Base-by-base conservation (phyloP, 2,888 invertebrate genomes). In the Amorpha juglandis region DNA sequence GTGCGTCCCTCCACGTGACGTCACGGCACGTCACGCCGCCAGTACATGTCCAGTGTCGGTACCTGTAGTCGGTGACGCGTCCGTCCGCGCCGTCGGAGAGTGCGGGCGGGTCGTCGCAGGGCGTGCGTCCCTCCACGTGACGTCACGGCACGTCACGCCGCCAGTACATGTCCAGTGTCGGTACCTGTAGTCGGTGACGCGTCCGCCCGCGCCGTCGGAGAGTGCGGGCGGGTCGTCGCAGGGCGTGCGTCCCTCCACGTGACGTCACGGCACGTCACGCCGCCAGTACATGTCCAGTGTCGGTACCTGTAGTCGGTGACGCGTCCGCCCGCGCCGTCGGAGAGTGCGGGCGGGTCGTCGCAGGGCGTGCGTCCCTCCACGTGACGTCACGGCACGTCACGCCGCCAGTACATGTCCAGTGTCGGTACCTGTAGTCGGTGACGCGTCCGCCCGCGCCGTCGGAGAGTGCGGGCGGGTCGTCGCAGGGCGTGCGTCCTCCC, bases 171-270 rank as follows among this genome's bases (percentile, higher is more conserved):
- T 16, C 0, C 11, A 14, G 50, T 51, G 35, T 50, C 16, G 14
- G 3, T 71, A 90, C 90, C 97, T 94, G 82, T 99, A 99, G 87
- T 99, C 99, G 0, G 98, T 97, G 52, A 99, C 97, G 52, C 98
- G 94, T 0, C 99, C 99, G 0, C 99, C 99, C 48, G 97, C 96
- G 0, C 99, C 99, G 89, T 99, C 99, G 38, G 97, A 98, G 63
- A 99, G 97, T 0, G 98, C 98, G 0, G 99, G 99, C 0, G 98
- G 98, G 86, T 99, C 99, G 84, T 99, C 99, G 65, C 98, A 94
- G 4, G 98, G 96, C 52, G 97, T 97, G 48, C 98, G 94, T 0
- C 98, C 98, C 35, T 97, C 97, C 52, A 99, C 99, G 0, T 98
- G 98, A 0, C 98, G 27, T 27, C 27, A 27, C 27, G 27, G 1